A percentile compares a stretch with the other conserved stretches of the same genome.
phyloP scores from a whole-genome alignment of 2,113 vertebrate genomes.

The Plecturocebus donacophilus region DNA sequence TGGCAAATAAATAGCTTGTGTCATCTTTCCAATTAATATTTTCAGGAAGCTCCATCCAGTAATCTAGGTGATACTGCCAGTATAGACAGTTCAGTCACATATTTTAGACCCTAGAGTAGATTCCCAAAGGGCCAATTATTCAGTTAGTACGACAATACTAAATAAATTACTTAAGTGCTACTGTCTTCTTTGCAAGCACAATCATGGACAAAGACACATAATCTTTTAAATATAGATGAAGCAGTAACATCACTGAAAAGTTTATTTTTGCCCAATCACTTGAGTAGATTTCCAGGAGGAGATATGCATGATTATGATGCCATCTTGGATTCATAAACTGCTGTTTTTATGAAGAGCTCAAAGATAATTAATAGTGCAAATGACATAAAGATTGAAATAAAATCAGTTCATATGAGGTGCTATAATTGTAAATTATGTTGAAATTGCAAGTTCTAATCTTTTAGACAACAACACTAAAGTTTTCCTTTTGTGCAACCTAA shows the following conservation, averaged over 20 bases:
- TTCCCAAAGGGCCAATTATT: not conserved
- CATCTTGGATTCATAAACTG: not conserved
- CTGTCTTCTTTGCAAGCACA: not conserved
- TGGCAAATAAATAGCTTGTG: not conserved
- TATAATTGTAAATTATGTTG: slow-evolving; percentile 20
- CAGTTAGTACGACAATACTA: slow-evolving; percentile 1
- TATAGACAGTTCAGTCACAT: not conserved
- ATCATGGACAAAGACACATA: not conserved
- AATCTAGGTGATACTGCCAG: not conserved
- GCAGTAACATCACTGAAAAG: not conserved
- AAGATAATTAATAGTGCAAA: slow-evolving; percentile 10
- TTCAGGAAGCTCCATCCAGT: not conserved
- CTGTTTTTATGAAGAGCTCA: slow-evolving; percentile 17
- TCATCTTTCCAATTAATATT: slow-evolving; percentile 31
- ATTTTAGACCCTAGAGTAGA: not conserved
- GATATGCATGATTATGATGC: not conserved
- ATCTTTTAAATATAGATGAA: slow-evolving; percentile 15
- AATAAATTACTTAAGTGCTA: not conserved
- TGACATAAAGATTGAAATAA: not conserved
- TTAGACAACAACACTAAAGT: not conserved
- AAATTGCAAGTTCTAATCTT: slow-evolving; percentile 27
- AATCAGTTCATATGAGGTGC: not conserved
- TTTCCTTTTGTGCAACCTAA: slow-evolving; percentile 24
- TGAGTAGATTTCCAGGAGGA: slow-evolving; percentile 10
- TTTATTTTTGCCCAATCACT: not conserved